Percentiles rank a stretch among this genome's conserved stretches.
Evolutionary conservation across 1,140 invertebrate species (phyloP).

Genomic region (Drosophila ercepeae): DNA sequence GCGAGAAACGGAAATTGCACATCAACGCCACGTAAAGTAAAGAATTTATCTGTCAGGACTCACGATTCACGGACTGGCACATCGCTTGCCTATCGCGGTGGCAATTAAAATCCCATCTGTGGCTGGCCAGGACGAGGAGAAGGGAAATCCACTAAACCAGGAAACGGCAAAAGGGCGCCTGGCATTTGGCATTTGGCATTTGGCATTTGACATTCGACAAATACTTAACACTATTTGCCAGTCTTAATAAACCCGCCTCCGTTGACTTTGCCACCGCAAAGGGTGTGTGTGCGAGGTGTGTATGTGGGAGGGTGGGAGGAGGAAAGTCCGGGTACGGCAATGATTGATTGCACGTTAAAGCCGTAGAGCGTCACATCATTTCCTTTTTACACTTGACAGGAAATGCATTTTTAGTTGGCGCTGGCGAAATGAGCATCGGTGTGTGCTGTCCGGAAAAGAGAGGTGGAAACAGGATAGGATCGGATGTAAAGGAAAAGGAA

Average conservation of each 20-base stretch:
- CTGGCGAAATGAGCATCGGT: constrained; percentile 72
- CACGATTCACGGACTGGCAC: constrained; percentile 1
- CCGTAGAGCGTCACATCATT: constrained; percentile 77
- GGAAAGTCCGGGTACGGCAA: constrained; percentile 47
- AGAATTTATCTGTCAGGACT: background rate
- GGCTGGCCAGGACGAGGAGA: constrained; percentile 16
- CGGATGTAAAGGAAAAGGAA: constrained; percentile 17
- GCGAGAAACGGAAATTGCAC: constrained; percentile 32
- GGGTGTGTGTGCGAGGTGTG: background rate
- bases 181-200: constrained; percentile 66
- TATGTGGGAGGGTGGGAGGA: no score
- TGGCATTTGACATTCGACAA: constrained; percentile 67
- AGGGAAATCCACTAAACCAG: constrained; percentile 3
- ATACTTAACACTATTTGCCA: constrained; percentile 79
- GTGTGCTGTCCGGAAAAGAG: constrained; percentile 28
- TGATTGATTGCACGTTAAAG: constrained; percentile 79
- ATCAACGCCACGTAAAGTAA: constrained; percentile 20
- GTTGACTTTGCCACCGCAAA: constrained; percentile 67
- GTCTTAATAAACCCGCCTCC: constrained; percentile 77
- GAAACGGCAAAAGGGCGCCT: background rate
- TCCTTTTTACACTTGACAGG: constrained; percentile 79
- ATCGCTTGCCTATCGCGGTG: constrained; percentile 41
- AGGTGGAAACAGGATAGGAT: background rate
- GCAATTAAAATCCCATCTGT: constrained; percentile 47
- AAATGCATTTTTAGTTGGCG: constrained; percentile 79